phyloP scores from a whole-genome alignment of 2,113 vertebrate species.

The Myiagra hebetior region DNA sequence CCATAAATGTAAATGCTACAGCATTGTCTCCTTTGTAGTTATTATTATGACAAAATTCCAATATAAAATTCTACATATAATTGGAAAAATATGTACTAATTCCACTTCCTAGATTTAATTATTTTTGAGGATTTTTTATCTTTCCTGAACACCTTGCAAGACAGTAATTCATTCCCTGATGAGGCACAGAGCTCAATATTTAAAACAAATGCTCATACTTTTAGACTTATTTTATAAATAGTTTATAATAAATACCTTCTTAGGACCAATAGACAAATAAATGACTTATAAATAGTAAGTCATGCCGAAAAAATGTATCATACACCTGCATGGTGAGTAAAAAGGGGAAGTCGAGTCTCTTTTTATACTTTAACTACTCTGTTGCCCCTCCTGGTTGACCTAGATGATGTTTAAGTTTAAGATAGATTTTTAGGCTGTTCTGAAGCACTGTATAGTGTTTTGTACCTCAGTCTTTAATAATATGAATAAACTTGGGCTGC shows the following conservation, averaged over 20 bases:
- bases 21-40: background rate
- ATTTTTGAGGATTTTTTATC: background rate
- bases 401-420: background rate
- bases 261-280: background rate
- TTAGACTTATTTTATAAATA: background rate
- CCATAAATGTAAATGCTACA: background rate
- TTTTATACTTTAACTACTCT: background rate
- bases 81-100: background rate
- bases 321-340: background rate
- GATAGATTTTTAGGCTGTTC: background rate
- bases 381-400: background rate
- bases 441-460: background rate
- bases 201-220: background rate
- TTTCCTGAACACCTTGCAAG: background rate
- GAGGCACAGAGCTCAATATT: background rate
- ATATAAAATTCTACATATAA: background rate
- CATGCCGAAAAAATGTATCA: background rate
- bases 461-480: background rate
- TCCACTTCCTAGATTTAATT: background rate
- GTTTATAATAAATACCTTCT: background rate
- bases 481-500: background rate
- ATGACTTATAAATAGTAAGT: background rate
- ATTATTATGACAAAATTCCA: background rate
- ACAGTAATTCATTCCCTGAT: background rate
- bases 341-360: fast-evolving